Percentiles rank a stretch among this genome's conserved stretches.
Evolutionary conservation across 2,113 vertebrate genomes (phyloP).

Genomic region (Propithecus coquereli): DNA sequence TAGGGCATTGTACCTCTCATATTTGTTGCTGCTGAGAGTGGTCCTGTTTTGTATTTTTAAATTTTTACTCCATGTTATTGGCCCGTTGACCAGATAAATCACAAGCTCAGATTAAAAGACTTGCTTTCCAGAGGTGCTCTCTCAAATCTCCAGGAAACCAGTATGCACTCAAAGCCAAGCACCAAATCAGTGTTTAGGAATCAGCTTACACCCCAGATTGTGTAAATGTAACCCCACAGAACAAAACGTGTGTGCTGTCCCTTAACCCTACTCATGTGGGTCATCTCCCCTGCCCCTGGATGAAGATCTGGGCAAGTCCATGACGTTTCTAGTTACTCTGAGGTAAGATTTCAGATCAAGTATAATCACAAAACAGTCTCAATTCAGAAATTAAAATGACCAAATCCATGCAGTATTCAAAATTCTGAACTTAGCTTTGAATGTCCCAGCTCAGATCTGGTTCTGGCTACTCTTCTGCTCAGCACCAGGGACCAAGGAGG

Average conservation of each 20-base stretch:
- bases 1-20: background rate
- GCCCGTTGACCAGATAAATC: no score
- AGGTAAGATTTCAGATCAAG: background rate
- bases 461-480: background rate
- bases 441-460: background rate
- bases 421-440: background rate
- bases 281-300: background rate
- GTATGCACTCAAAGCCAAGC: background rate
- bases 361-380: background rate
- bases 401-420: background rate
- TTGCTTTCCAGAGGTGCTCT: background rate
- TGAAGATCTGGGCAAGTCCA: background rate
- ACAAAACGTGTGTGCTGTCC: background rate
- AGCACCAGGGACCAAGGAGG: background rate
- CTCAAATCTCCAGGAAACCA: background rate
- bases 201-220: background rate
- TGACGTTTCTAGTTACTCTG: background rate
- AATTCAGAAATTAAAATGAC: background rate
- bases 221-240: background rate
- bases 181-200: background rate
- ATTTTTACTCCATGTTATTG: background rate
- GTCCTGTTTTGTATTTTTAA: background rate
- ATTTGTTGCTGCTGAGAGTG: background rate
- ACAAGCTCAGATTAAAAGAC: background rate
- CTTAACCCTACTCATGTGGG: background rate